Evolutionary conservation across 2,888 invertebrate species (phyloP).

Genomic region (Drymonia ruficornis): DNA sequence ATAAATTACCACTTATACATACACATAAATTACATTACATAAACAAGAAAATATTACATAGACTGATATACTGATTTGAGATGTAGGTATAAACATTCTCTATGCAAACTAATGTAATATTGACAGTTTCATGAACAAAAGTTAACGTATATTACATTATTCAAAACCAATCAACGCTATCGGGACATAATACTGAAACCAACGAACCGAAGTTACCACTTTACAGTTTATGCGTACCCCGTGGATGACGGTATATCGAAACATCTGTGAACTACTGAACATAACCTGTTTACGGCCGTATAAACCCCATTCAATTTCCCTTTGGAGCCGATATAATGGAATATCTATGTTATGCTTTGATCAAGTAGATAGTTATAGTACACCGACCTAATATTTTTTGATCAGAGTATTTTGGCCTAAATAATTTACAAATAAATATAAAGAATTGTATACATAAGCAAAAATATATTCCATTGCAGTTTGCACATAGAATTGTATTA

Average conservation of each 20-base stretch:
- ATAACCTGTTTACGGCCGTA: conserved; percentile 17
- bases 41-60: too few species aligned
- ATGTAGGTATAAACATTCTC: too few species aligned
- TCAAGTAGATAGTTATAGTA: background rate
- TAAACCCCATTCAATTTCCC: conserved; percentile 35
- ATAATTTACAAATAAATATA: background rate
- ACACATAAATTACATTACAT: too few species aligned
- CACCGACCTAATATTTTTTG: conserved; percentile 2
- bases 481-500: conserved; percentile 18
- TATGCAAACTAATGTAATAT: too few species aligned
- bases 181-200: conserved; percentile 4
- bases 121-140: too few species aligned
- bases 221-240: conserved; percentile 16
- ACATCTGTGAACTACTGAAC: conserved; percentile 22
- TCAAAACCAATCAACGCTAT: conserved; percentile 5
- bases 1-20: too few species aligned
- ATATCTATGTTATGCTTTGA: conserved; percentile 9
- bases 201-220: conserved; percentile 21
- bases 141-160: background rate
- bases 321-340: conserved; percentile 16
- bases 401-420: too few species aligned
- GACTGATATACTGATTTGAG: too few species aligned
- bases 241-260: conserved; percentile 23
- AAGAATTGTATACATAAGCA: conserved; percentile 10
- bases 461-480: conserved; percentile 20